Percentiles rank a stretch among this genome's conserved stretches.
Conservation (phyloP, 2,888 invertebrate genomes). For the Nowickia ferox region DNA sequence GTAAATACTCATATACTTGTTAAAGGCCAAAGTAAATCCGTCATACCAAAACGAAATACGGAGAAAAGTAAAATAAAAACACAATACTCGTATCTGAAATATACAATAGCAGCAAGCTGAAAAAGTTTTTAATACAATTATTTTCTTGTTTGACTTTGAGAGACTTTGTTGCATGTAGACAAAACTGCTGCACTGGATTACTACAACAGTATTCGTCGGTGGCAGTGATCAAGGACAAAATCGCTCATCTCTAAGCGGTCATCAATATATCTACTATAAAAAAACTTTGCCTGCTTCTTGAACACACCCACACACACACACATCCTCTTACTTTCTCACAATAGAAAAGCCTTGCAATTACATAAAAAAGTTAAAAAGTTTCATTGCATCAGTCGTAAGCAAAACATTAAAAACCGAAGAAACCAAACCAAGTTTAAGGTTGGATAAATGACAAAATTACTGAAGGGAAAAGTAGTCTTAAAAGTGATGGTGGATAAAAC, state of each 20-base stretch:
- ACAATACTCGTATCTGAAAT: background rate
- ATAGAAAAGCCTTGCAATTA: background rate
- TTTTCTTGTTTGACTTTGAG: background rate
- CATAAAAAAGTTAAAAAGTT: background rate
- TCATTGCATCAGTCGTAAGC: slow-evolving; percentile 17
- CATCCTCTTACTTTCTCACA: background rate
- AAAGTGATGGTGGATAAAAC: slow-evolving; percentile 44
- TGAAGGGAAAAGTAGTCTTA: slow-evolving; percentile 11
- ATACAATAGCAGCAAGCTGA: background rate
- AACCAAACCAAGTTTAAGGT: slow-evolving; percentile 66
- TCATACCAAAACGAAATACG: background rate
- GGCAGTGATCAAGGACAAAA: background rate
- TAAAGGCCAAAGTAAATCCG: slow-evolving; percentile 16
- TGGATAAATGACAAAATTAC: slow-evolving; percentile 59
- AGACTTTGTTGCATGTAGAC: background rate
- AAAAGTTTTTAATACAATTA: background rate
- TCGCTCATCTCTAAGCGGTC: slow-evolving; percentile 5
- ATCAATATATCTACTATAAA: slow-evolving; percentile 1
- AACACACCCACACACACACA: no score
- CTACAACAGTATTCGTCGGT: background rate
- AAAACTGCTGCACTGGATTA: background rate
- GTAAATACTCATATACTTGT: background rate
- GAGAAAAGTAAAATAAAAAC: background rate
- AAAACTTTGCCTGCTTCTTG: background rate
- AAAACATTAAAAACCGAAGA: slow-evolving; percentile 54